Conservation (phyloP, 2,888 invertebrate species). For the Drosophila heteroneura region DNA sequence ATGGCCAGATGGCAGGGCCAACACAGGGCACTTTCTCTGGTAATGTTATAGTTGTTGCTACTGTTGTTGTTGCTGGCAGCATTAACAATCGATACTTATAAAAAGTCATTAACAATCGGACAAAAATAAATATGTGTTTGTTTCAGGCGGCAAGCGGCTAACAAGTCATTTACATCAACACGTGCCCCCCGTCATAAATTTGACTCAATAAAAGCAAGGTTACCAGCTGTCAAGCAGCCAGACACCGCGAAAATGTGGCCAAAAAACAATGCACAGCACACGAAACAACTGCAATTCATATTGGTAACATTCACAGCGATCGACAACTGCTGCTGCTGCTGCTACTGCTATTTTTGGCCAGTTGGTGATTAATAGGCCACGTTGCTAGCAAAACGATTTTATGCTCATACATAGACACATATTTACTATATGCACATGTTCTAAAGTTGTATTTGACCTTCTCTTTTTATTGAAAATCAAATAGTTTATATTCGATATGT, state of each 20-base stretch:
- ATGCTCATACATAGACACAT: not conserved
- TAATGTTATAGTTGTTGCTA: not conserved
- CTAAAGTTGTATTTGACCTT: not conserved
- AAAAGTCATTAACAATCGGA: slow-evolving; percentile 52
- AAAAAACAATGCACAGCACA: slow-evolving; percentile 41
- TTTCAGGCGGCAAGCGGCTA: slow-evolving; percentile 55
- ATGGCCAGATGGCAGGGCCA: slow-evolving; percentile 16
- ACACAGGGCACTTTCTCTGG: slow-evolving; percentile 59
- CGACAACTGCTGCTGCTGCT: slow-evolving; percentile 9
- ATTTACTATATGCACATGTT: not conserved
- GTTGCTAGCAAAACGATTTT: slow-evolving; percentile 10
- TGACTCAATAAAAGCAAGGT: slow-evolving; percentile 62
- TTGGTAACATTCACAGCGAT: slow-evolving; percentile 29
- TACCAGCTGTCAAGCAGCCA: slow-evolving; percentile 55
- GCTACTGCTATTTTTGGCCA: slow-evolving; percentile 19
- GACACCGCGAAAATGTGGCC: slow-evolving; percentile 41
- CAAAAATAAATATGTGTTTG: slow-evolving; percentile 25
- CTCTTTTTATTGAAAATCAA: not conserved
- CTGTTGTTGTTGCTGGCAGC: slow-evolving; percentile 12
- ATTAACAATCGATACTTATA: slow-evolving; percentile 39
- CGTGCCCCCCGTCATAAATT: slow-evolving; percentile 59
- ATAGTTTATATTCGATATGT: not conserved
- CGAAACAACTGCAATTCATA: slow-evolving; percentile 46
- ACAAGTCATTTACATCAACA: slow-evolving; percentile 61
- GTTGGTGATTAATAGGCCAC: slow-evolving; percentile 47